Evolutionary conservation across 2,888 invertebrate species (phyloP).

Genomic region (Calameuta filiformis): DNA sequence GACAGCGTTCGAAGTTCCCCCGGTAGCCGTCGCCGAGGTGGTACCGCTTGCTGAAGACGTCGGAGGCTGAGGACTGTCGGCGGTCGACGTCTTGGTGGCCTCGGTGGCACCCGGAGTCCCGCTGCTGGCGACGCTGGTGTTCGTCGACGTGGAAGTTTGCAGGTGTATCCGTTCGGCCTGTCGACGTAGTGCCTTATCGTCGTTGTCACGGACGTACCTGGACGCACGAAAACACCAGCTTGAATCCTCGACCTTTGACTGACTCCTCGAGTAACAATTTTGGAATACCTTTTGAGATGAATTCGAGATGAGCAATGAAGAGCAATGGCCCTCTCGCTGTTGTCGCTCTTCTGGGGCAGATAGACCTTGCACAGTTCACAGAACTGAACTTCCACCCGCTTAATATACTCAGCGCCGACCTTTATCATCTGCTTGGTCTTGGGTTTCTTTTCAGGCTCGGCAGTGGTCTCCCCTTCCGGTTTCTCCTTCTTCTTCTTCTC

Average conservation of each 20-base stretch:
- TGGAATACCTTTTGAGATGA: constrained; percentile 74
- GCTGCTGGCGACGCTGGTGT: constrained; percentile 37
- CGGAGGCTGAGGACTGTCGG: constrained; percentile 10
- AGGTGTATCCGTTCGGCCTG: constrained; percentile 75
- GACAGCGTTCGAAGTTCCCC: constrained; percentile 19
- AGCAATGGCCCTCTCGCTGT: constrained; percentile 73
- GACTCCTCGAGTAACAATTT: not conserved
- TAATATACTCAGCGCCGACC: constrained; percentile 82
- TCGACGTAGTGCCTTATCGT: constrained; percentile 78
- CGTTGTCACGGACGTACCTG: constrained; percentile 79
- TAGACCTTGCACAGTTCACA: constrained; percentile 85
- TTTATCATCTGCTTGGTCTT: constrained; percentile 77
- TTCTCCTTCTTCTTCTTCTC: constrained; percentile 70
- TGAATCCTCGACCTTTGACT: not conserved
- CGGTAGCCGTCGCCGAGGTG: not conserved
- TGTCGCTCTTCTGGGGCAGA: constrained; percentile 72
- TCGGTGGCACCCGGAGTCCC: constrained; percentile 31
- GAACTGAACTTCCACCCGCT: constrained; percentile 81
- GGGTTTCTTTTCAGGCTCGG: constrained; percentile 65
- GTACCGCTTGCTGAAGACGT: constrained; percentile 4
- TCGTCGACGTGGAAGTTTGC: constrained; percentile 51
- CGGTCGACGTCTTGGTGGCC: constrained; percentile 13
- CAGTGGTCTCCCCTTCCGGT: constrained; percentile 53
- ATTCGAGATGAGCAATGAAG: constrained; percentile 81
- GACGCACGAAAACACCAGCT: not conserved